These are phyloP conservation scores for Drosophila kepulauana DNA, from an alignment of 1,140 invertebrate species.

Conservation along the genomic window DNA sequence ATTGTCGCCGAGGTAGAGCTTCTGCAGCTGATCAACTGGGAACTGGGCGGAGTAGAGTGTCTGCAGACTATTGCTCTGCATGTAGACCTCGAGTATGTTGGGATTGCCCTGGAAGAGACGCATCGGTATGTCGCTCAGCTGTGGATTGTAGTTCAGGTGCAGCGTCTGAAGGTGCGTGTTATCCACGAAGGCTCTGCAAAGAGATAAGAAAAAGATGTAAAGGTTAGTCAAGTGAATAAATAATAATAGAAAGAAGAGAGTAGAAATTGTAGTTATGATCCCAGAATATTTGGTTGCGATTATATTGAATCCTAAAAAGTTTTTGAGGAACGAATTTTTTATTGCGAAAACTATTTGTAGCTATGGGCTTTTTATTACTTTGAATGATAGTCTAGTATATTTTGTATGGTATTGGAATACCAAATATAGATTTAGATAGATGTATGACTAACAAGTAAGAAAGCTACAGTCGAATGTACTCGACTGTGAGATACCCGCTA, in stretches of 20 bases:
- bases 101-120: slow-evolving; percentile 91
- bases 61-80: slow-evolving; percentile 89
- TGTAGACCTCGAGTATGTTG: slow-evolving; percentile 89
- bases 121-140: slow-evolving; percentile 89
- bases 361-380: no score
- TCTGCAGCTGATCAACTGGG: slow-evolving; percentile 90
- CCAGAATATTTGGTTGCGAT: no score
- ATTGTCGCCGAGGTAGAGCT: slow-evolving; percentile 91
- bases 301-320: no score
- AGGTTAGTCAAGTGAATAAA: neutral
- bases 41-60: slow-evolving; percentile 92
- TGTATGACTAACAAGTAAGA: no score
- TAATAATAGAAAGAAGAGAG: neutral
- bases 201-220: neutral
- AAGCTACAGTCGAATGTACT: no score
- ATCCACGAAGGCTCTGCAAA: slow-evolving; percentile 90
- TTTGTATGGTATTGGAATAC: no score
- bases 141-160: slow-evolving; percentile 91
- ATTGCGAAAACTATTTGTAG: no score
- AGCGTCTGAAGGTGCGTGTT: slow-evolving; percentile 93
- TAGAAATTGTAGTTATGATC: no score
- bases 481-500: no score
- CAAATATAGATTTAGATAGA: no score
- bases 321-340: no score
- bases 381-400: no score